Conservation (phyloP, 1,140 invertebrate species). For the Ganaspis sp. region DNA sequence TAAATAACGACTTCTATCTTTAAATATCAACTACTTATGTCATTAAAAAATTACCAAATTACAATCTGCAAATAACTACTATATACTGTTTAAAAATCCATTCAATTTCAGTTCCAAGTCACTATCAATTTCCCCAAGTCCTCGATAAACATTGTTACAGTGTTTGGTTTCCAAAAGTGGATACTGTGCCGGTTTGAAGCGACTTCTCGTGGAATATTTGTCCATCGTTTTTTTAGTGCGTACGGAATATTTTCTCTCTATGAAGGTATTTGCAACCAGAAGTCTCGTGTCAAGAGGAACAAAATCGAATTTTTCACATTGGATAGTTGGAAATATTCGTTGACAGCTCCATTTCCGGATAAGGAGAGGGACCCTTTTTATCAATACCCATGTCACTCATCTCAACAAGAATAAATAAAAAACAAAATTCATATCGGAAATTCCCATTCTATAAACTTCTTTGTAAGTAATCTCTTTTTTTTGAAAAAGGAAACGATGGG, state of each 20-base stretch:
- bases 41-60: no score
- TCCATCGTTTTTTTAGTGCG: not conserved
- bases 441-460: slow-evolving; percentile 1
- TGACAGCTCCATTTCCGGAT: slow-evolving; percentile 2
- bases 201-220: not conserved
- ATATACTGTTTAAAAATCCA: no score
- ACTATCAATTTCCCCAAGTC: no score
- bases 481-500: not conserved
- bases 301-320: slow-evolving; percentile 6
- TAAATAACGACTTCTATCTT: no score
- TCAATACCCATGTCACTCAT: not conserved
- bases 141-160: no score
- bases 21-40: no score
- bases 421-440: not conserved
- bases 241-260: not conserved
- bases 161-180: no score
- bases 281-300: slow-evolving; percentile 1
- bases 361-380: not conserved
- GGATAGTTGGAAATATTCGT: slow-evolving; percentile 6
- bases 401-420: not conserved
- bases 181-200: no score
- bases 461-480: not conserved
- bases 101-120: no score
- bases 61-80: no score
- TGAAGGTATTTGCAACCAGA: not conserved